Evolutionary conservation across 2,888 invertebrate genomes (phyloP), one percentile per base, ranked within the genome.

Genomic region (Sphinx pinastri): DNA sequence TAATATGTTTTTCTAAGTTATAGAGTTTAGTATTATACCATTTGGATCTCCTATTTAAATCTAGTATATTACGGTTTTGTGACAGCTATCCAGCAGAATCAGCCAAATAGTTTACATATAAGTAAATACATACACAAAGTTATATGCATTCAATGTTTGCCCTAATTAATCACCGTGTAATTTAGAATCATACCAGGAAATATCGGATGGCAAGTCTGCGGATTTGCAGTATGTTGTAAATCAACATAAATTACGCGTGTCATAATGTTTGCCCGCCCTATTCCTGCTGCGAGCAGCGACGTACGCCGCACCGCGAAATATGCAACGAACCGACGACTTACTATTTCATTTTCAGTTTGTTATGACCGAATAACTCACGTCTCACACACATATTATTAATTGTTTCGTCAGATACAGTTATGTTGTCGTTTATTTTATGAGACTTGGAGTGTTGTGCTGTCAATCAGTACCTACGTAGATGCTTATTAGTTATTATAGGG

Each of bases 231-330:
- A 47, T 63, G 63, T 63, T 69, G 69, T 69, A 63, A 69, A 69
- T 69, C 69, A 69, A 69, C 78, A 80, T 84, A 85, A 82, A 84
- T 84, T 82, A 78, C 70, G 68, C 79, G 71, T 80, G 85, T 85
- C 85, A 84, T 78, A 86, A 86, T 80, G 79, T 83, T 83, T 78
- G 74, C 74, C 70, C 73, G 83, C 71, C 75, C 72, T 78, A 78
- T 78, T 68, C 68, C 63, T 66, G 66, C 45, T 63, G 67, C 47
- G 63, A 49, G 19, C 10, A 10, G 55, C 19, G 52, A 13, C 51
- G 58, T 12, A 47, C 54, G 68, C 51, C 67, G 31, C 59, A n/a
- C 49, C 71, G 31, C 68, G 57, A 54, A 63, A 70, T 57, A 67
- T 49, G 59, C 67, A 31, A 59, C 58, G 58, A 70, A 59, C 57